Evolutionary conservation across 2,888 invertebrate genomes (phyloP).

Genomic region (Rugalucina vietnamica): DNA sequence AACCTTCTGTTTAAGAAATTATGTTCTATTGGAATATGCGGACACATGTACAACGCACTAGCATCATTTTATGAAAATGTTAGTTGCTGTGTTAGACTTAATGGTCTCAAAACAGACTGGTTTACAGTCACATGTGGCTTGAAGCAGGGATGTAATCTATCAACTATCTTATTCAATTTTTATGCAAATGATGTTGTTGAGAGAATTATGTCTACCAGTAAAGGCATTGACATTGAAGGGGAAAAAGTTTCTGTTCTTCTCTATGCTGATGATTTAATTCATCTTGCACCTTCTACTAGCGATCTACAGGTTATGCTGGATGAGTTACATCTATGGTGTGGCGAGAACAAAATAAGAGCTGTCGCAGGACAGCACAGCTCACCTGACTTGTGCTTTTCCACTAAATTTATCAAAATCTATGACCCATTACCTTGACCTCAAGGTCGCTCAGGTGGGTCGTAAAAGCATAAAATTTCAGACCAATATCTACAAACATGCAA

Average conservation of each 20-base stretch:
- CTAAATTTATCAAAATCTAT: too few species aligned
- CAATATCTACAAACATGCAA: too few species aligned
- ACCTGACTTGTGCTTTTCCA: too few species aligned
- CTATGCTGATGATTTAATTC: neutral
- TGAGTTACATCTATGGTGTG: constrained; percentile 26
- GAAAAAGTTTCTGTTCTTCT: constrained; percentile 13
- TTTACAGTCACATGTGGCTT: neutral
- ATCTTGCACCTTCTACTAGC: neutral
- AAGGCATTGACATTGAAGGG: constrained; percentile 1
- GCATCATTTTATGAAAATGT: constrained; percentile 13
- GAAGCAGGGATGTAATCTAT: neutral
- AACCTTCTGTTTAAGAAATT: neutral
- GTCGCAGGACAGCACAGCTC: too few species aligned
- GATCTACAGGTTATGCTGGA: constrained; percentile 32
- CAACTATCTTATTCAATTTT: neutral
- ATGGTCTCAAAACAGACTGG: constrained; percentile 14
- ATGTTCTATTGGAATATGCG: neutral
- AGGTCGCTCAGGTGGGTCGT: too few species aligned
- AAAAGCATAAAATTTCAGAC: too few species aligned
- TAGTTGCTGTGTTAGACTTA: constrained; percentile 16
- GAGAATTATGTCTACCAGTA: neutral
- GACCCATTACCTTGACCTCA: too few species aligned
- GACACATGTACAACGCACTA: neutral
- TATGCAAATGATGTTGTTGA: neutral
- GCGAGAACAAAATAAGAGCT: too few species aligned